A percentile compares a stretch with the other conserved stretches of the same genome.
phyloP scores from a whole-genome alignment of 2,797 vertebrate species.

The Spatula clypeata region DNA sequence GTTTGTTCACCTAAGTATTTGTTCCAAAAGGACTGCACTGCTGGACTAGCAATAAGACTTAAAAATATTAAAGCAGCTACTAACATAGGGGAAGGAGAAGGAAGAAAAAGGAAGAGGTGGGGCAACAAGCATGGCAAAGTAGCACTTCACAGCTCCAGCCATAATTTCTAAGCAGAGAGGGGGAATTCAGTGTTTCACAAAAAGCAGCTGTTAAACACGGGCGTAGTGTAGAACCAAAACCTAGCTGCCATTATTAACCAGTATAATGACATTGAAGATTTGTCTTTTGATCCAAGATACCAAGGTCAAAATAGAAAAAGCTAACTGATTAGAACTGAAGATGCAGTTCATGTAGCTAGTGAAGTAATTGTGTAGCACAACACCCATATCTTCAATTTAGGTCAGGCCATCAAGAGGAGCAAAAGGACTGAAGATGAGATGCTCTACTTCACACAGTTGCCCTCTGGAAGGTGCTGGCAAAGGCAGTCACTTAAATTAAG shows the following conservation, averaged over 20 bases:
- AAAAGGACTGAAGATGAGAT: slow-evolving; percentile 79
- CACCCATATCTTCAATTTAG: slow-evolving; percentile 87
- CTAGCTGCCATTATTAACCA: not conserved
- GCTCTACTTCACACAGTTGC: slow-evolving; percentile 86
- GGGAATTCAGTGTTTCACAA: not conserved
- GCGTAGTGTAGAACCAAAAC: not conserved
- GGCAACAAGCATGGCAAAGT: not conserved
- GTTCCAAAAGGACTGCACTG: not conserved
- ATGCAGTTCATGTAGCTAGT: not conserved
- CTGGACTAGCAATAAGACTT: not conserved
- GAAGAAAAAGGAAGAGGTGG: not conserved
- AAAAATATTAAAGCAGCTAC: not conserved
- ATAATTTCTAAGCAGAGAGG: not conserved
- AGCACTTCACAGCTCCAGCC: not conserved
- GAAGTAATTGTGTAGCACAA: slow-evolving; percentile 50
- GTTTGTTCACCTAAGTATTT: not conserved
- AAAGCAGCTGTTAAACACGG: not conserved
- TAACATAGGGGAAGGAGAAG: not conserved
- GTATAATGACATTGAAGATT: not conserved
- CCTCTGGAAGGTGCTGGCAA: slow-evolving; percentile 83
- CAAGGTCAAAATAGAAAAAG: slow-evolving; percentile 14
- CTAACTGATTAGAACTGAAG: not conserved
- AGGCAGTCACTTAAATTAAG: slow-evolving; percentile 94
- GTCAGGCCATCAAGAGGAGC: slow-evolving; percentile 86
- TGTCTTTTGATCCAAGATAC: not conserved